Base-by-base conservation (phyloP, 2,113 vertebrate genomes). In the Tachysurus vachellii region DNA sequence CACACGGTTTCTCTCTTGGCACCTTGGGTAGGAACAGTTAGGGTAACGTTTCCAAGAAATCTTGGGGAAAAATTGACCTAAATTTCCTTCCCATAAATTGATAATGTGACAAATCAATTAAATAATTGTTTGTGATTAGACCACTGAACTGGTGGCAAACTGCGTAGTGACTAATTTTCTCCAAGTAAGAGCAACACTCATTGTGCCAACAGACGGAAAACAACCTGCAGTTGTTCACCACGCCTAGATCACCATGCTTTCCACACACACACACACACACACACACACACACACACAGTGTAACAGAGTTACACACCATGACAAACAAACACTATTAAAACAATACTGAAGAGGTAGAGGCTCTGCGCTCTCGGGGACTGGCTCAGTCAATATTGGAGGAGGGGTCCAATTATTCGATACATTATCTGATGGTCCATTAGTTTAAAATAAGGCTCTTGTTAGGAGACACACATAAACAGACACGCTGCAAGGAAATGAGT, bases 391-490 rank as follows among this genome's bases (percentile, higher is more conserved):
- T 85, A 91, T 88, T 89, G 85, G 79, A 90, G 88, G 91, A 92
- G 91, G 88, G 92, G 91, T 93, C 93, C 89, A 92, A 92, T 93
- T 92, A 93, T 93, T 93, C 90, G 86, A 93, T 92, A 93, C 92
- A 42, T 92, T 90, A 94, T 94, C 93, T 94, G 94, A 94, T 94
- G 92, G 93, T 94, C 94, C 91, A 93, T 95, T 94, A 95, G 92
- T 90, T 93, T 83, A 92, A 93, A 92, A 93, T 94, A 93, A 94
- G 93, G 92, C 92, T 90, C 80, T 89, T 88, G 91, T 92, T 92
- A 91, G 90, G 88, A 76, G 83, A 71, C 81, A 90, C 68, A 90
- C 89, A 90, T 93, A 93, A 93, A 94, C 93, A 93, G 50, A 93
- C 73, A 87, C 36, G 88, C 53, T 87, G 84, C 90, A 92, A 92